Evolutionary conservation across 1,140 invertebrate genomes (phyloP), one percentile per base, ranked within the genome.

Genomic region (Aricia agestis): DNA sequence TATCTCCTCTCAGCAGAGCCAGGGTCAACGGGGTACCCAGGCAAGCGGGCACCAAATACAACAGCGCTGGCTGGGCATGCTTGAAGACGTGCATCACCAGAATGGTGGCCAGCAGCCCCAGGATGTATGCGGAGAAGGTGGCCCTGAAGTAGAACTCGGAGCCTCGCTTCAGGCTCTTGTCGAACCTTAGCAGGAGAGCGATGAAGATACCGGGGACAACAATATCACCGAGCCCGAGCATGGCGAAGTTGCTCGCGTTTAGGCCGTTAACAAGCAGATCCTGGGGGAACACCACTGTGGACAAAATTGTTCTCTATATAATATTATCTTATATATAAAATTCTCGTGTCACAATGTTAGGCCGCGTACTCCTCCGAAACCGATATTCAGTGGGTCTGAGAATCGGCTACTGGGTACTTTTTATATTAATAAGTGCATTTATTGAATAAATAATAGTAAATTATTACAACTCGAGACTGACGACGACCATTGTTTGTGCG

Each of bases 131-230:
- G 66, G 95, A 89, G 85, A 99, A 97, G 45, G 98, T 97, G n/a
- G 97, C 94, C 83, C 98, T 96, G 92, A 99, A 99, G 87, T 99
- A 99, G 2, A 96, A 95, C 81, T 97, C 96, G 1, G 95, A 95
- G 80, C 97, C 96, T 31, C 98, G 94, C 78, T 97, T 97, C 68
- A 98, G 93, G 85, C 97, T 98, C 77, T 96, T 94, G 93, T 99
- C 99, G 92, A 99, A 99, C 79, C 99, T 94, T 15, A 99, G 93
- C 17, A 99, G 92, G 1, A 99, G 93, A 2, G 99, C 99, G 86
- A 99, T 99, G 88, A 99, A 99, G 76, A 99, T 99, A 72, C 99
- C 99, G 18, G 99, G 99, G 78, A 99, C 97, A 9, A 99, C 98
- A 81, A 99, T 99, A 87, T 99, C 99, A 19, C 99, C 99, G 6